These are phyloP conservation scores for Aurelia aurita DNA, from an alignment of 30 jellyfish, hydroid and myxozoan genomes.

Conservation along the genomic window DNA sequence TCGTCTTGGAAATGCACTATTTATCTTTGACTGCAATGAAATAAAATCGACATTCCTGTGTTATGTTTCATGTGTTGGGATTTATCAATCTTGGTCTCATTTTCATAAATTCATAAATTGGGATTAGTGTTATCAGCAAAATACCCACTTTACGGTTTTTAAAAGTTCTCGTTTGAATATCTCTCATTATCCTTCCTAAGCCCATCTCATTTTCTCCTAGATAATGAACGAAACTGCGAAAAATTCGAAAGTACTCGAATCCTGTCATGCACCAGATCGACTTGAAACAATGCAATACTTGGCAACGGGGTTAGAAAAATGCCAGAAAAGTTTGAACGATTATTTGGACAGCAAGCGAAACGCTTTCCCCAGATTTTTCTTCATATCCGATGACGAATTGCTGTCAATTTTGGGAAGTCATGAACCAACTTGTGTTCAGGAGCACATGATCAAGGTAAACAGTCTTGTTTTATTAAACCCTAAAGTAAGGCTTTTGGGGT, in stretches of 20 bases:
- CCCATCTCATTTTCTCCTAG: slow-evolving; percentile 36
- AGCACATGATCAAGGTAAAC: slow-evolving; percentile 95
- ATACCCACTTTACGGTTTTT: too few relatives aligned
- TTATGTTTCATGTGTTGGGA: too few relatives aligned
- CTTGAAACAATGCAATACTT: slow-evolving; percentile 86
- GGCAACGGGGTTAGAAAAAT: slow-evolving; percentile 88
- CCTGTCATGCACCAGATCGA: slow-evolving; percentile 92
- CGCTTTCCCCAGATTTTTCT: slow-evolving; percentile 95
- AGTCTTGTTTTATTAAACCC: not conserved
- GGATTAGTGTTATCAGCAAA: too few relatives aligned
- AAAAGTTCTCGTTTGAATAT: too few relatives aligned
- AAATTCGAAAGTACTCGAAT: slow-evolving; percentile 86
- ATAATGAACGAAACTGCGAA: slow-evolving; percentile 93
- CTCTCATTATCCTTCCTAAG: too few relatives aligned
- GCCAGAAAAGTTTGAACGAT: slow-evolving; percentile 96
- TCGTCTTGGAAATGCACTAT: too few relatives aligned
- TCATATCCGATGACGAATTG: slow-evolving; percentile 96
- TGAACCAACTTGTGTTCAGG: slow-evolving; percentile 98
- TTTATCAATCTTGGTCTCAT: too few relatives aligned
- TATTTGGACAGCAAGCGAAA: slow-evolving; percentile 94
- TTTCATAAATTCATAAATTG: too few relatives aligned
- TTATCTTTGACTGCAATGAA: too few relatives aligned
- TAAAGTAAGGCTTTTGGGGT: too few relatives aligned
- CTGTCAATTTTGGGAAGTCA: slow-evolving; percentile 96
- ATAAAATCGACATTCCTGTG: too few relatives aligned